A percentile compares a stretch with the other conserved stretches of the same genome.
Conservation (phyloP, 2,888 invertebrate genomes). For the Polietes domitor region DNA sequence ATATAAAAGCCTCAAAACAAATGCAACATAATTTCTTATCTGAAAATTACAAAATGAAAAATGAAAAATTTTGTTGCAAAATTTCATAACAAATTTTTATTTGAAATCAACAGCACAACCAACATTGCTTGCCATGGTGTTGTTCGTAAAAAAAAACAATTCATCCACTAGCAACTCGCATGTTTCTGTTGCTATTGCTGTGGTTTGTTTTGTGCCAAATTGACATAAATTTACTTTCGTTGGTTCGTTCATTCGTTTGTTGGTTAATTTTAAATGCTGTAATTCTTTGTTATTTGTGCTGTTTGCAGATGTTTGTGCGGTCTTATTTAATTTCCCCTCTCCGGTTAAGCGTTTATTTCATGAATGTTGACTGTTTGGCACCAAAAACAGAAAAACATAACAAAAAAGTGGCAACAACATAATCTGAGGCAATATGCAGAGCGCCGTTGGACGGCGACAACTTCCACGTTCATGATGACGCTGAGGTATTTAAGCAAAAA, state of each 20-base stretch:
- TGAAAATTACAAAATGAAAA: not conserved
- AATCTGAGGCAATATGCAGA: not conserved
- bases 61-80: slow-evolving; percentile 6
- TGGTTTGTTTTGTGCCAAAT: slow-evolving; percentile 23
- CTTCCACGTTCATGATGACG: not conserved
- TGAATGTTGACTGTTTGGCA: not conserved
- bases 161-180: not conserved
- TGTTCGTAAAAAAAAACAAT: not conserved
- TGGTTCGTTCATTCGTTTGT: no score
- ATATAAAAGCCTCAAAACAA: not conserved
- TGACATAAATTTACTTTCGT: slow-evolving; percentile 25
- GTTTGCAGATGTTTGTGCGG: not conserved
- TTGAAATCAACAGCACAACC: not conserved
- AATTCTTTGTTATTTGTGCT: not conserved
- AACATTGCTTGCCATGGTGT: not conserved
- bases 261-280: slow-evolving; percentile 1
- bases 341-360: not conserved
- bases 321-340: slow-evolving; percentile 10
- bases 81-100: slow-evolving; percentile 2
- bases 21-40: slow-evolving; percentile 11
- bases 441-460: not conserved
- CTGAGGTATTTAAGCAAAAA: slow-evolving; percentile 22
- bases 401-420: not conserved
- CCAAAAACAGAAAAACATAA: no score
- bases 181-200: not conserved